phyloP scores from a whole-genome alignment of 2,797 vertebrate species.

The Hydrocynus forskahlii region DNA sequence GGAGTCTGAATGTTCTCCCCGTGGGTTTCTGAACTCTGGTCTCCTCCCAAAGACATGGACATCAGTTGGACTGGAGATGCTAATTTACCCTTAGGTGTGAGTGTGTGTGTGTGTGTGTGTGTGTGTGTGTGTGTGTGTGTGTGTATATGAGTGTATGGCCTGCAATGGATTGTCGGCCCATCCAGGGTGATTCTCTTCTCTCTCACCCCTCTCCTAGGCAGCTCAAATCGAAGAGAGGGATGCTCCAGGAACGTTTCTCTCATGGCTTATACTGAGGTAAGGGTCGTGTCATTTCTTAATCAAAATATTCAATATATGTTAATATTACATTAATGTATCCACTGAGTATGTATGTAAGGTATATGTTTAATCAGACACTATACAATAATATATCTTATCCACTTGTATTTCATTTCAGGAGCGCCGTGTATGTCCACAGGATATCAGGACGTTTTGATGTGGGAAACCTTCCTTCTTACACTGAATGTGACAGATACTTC shows the following conservation, averaged over 20 bases:
- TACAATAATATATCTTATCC: background rate
- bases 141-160: no score
- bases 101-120: no score
- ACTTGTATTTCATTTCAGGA: slow-evolving; percentile 63
- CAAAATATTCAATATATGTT: background rate
- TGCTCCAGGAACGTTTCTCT: slow-evolving; percentile 83
- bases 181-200: background rate
- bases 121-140: no score
- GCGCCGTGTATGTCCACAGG: slow-evolving; percentile 74
- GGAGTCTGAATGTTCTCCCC: no score
- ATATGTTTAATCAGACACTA: background rate
- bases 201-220: slow-evolving; percentile 61
- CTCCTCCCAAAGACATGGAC: no score
- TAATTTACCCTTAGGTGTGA: no score
- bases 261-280: slow-evolving; percentile 82
- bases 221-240: slow-evolving; percentile 76
- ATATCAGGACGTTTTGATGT: slow-evolving; percentile 85
- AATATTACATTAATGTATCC: background rate
- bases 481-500: slow-evolving; percentile 80
- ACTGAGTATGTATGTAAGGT: background rate
- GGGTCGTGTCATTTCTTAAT: background rate
- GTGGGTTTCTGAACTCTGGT: no score
- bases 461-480: slow-evolving; percentile 80
- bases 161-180: no score
- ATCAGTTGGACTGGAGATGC: no score